Evolutionary conservation across 2,888 invertebrate species (phyloP), one percentile per base, ranked within the genome.

Genomic region (Cephalotes varians): DNA sequence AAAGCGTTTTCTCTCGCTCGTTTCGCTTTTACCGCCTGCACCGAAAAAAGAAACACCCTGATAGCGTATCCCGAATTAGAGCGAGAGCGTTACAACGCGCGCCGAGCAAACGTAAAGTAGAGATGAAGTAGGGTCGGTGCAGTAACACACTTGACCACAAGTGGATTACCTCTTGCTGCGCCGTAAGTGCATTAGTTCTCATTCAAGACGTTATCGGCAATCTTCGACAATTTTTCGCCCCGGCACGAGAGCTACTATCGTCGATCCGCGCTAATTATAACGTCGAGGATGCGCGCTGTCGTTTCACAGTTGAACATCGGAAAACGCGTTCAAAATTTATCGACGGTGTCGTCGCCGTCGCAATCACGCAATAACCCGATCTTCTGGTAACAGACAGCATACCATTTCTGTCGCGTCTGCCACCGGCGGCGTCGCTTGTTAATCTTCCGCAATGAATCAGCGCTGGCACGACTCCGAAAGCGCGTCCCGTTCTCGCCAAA

Each of bases 391-490:
- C 44, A 28, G 60, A 47, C 49, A 74, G 60, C 60, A 74, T 25
- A 76, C 76, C 76, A 64, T 77, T 64, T 73, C 80, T 80, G 86
- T 72, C 58, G 60, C 60, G 79, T 40, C 71, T 40, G 28, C 56
- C 80, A 49, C 37, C 49, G n/a, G 58, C 71, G 79, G 60, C 72
- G 82, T 81, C 81, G 51, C 25, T 28, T 64, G 84, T 86, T 80
- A 80, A 87, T 89, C 82, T 84, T 76, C 69, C 54, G 28, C 76
- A 83, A 85, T 81, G 89, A 87, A 83, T 85, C 82, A 72, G 73
- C 82, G 81, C 67, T 86, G 87, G 86, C 86, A 87, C 73, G 83
- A 54, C 64, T 88, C 87, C 87, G 79, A 83, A 82, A 28, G 15
- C 65, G 10, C 77, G 51, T 60, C 58, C 37, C 51, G 73, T 64